A percentile compares a stretch with the other conserved stretches of the same genome.
Conservation (phyloP, 2,888 invertebrate genomes). For the Axea sp. region DNA sequence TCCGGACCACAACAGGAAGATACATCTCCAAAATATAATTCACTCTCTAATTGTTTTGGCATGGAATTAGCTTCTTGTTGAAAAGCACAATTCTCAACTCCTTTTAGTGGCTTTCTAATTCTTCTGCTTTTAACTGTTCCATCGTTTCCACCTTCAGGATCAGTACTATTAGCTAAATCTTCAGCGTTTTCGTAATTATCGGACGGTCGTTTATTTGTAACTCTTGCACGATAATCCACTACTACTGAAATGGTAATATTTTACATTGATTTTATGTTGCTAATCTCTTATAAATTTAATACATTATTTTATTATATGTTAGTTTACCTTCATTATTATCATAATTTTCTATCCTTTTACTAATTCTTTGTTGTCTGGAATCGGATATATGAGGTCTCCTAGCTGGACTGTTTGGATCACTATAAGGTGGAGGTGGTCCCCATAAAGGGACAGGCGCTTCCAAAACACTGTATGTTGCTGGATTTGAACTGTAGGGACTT, state of each 20-base stretch:
- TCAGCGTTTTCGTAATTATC: slow-evolving; percentile 78
- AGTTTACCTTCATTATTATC: slow-evolving; percentile 72
- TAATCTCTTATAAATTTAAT: too few species aligned
- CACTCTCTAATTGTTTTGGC: slow-evolving; percentile 86
- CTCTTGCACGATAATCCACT: slow-evolving; percentile 68
- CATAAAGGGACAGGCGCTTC: slow-evolving; percentile 81
- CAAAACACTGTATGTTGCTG: slow-evolving; percentile 75
- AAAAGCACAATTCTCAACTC: slow-evolving; percentile 88
- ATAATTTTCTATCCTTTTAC: slow-evolving; percentile 80
- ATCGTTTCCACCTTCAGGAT: slow-evolving; percentile 73
- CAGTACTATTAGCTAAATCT: slow-evolving; percentile 73
- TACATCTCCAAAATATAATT: slow-evolving; percentile 92
- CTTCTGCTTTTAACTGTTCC: slow-evolving; percentile 77
- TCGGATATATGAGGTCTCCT: slow-evolving; percentile 80
- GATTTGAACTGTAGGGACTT: slow-evolving; percentile 72
- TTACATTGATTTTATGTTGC: too few species aligned
- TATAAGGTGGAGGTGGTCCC: slow-evolving; percentile 95
- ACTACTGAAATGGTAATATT: slow-evolving; percentile 12
- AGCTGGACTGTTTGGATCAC: slow-evolving; percentile 87
- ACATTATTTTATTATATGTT: too few species aligned
- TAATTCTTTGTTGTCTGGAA: slow-evolving; percentile 76
- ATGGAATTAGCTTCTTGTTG: slow-evolving; percentile 83
- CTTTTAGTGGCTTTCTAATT: slow-evolving; percentile 82
- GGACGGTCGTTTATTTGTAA: slow-evolving; percentile 70
- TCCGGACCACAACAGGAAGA: slow-evolving; percentile 88